Evolutionary conservation across 2,797 vertebrate genomes (phyloP).

Genomic region (Chromis chromis): DNA sequence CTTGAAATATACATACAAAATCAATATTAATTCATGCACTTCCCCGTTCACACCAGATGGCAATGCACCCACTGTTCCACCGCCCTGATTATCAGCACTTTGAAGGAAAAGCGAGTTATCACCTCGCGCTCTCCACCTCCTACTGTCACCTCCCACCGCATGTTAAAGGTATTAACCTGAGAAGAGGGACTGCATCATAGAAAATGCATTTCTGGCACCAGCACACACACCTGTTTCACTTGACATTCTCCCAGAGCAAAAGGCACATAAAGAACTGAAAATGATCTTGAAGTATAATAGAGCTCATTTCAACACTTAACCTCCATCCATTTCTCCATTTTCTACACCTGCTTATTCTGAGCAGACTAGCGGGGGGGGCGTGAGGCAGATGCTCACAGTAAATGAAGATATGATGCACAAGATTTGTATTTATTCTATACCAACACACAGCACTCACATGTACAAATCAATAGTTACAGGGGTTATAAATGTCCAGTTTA

Average conservation of each 20-base stretch:
- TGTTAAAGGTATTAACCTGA: conserved; percentile 19
- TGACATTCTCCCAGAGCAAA: conserved; percentile 16
- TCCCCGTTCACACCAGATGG: conserved; percentile 12
- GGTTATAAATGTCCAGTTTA: not conserved
- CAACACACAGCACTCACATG: not conserved
- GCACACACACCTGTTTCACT: conserved; percentile 26
- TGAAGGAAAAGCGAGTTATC: conserved; percentile 14
- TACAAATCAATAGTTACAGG: not conserved
- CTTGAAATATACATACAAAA: not conserved
- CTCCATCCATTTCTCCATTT: conserved; percentile 1
- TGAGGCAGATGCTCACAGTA: not conserved
- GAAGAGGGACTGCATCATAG: conserved; percentile 16
- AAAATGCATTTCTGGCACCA: conserved; percentile 32
- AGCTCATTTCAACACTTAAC: conserved; percentile 24
- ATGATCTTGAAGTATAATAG: conserved; percentile 10
- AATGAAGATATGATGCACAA: not conserved
- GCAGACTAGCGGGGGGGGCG: not conserved
- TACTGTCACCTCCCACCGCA: conserved; percentile 15
- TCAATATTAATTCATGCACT: conserved; percentile 15
- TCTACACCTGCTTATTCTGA: conserved; percentile 1
- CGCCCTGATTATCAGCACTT: conserved; percentile 2
- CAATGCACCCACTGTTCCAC: conserved; percentile 11
- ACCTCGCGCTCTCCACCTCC: conserved; percentile 22
- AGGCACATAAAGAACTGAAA: conserved; percentile 12
- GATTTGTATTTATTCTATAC: not conserved